phyloP scores from a whole-genome alignment of 1,140 invertebrate genomes.

The Oryctes rhinoceros region DNA sequence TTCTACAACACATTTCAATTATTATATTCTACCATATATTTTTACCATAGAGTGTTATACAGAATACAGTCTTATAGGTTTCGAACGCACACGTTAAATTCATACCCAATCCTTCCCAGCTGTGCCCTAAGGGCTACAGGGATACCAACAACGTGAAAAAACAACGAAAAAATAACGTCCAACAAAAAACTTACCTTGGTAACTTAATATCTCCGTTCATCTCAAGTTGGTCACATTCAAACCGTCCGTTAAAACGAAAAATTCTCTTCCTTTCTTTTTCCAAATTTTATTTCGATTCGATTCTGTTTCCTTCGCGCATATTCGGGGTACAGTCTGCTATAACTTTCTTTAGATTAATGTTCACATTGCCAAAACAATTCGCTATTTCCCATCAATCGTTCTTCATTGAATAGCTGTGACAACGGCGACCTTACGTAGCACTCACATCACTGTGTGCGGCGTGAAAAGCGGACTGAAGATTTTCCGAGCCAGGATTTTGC shows the following conservation, averaged over 20 bases:
- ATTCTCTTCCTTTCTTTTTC: background rate
- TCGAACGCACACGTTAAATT: too few relatives aligned
- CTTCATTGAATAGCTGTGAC: background rate
- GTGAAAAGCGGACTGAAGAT: slow-evolving; percentile 27
- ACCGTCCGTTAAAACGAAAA: background rate
- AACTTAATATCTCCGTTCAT: slow-evolving; percentile 30
- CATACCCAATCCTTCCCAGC: too few relatives aligned
- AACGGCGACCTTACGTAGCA: background rate
- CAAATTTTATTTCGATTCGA: background rate
- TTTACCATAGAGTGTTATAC: too few relatives aligned
- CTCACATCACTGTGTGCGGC: slow-evolving; percentile 11
- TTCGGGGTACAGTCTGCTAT: background rate
- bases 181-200: slow-evolving; percentile 11
- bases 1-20: too few relatives aligned
- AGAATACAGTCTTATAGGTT: too few relatives aligned
- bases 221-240: background rate
- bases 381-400: background rate
- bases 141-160: too few relatives aligned
- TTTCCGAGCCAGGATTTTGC: slow-evolving; percentile 7
- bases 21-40: too few relatives aligned
- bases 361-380: background rate
- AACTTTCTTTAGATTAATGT: background rate
- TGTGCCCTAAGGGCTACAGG: too few relatives aligned
- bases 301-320: background rate
- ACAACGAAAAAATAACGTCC: background rate